Base-by-base conservation (phyloP, 2,113 vertebrate species). In the Thomomys bottae region DNA sequence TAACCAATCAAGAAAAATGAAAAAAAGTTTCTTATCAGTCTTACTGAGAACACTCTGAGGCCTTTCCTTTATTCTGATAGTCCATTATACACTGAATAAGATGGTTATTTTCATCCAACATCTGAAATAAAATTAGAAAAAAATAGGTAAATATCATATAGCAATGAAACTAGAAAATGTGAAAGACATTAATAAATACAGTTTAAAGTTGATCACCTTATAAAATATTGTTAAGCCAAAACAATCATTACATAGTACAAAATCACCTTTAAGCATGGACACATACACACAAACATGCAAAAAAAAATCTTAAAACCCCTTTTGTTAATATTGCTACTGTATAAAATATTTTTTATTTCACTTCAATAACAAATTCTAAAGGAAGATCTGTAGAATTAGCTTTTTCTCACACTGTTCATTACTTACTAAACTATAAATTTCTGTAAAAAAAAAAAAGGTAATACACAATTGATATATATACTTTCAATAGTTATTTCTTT, bases 41-140 rank as follows among this genome's bases (percentile, higher is more conserved):
- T 99, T 98, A 99, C 99, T 99, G 99, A 97, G 99, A 99, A 98
- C 99, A 99, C 97, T 99, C 99, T 75, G 99, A 98, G 0, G 99
- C 99, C 97, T 99, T 99, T 84, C 99, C 99, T 98, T 99, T 99
- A 98, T 99, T 99, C 97, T 99, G 99, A 97, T 99, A 99, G 97
- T 99, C 99, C 99, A 99, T 99, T 97, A 99, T 99, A 97, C 99
- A 99, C 95, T 99, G 99, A 97, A 99, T 99, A 93, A 99, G 98
- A 95, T 99, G 99, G 96, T 99, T 99, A 97, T 99, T 99, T 98
- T 99, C 99, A 98, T 99, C 99, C 97, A 99, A 97, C 98, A 99
- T 98, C 99, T 99, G 98, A 97, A 98, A 97, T 17, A 84, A 97
- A 84, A 97, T 2, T 49, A 63, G 38, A 95, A 72, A 97, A 94